Base-by-base conservation (phyloP, 2,113 vertebrate genomes). In the Hepsetus odoe region DNA sequence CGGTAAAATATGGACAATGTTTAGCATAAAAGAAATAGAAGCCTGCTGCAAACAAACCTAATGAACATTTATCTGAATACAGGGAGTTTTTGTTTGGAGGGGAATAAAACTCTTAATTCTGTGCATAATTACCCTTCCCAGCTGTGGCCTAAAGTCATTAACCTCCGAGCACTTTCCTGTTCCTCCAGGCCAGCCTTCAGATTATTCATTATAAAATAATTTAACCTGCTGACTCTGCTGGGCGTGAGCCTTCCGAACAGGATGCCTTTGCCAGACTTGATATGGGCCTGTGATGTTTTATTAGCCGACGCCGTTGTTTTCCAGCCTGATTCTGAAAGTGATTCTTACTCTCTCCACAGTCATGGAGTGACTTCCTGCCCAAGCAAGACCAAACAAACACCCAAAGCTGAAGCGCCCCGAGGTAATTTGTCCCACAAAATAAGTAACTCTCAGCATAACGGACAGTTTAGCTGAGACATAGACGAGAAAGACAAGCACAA, bases 361-460 rank as follows among this genome's bases (percentile, higher is more conserved):
- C 87, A 92, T 67, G 89, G 88, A 86, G 86, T 86, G 74, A 85
- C 87, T 83, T 77, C 79, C 30, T 89, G 87, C 85, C 88, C 91
- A 87, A 86, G 87, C 85, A 89, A 84, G 85, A 72, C 80, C 84
- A 90, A 87, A 83, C 84, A 89, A 77, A 89, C 83, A 68, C 86
- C 88, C 76, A 90, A 90, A 90, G 87, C 90, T 82, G 91, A 91
- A 84, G 89, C 86, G 88, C 33, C 20, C 49, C 66, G 72, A 75
- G 85, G 86, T 87, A 84, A 83, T 75, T 59, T 14, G 5, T 20
- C 18, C 40, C 40, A 69, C 22, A 40, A 10, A 40, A 64, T 64
- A 14, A 14, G 12, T 4, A 65, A 51, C 51, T 16, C 12, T 40
- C 32, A 9, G 12, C 16, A 16, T 16, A 44, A 44, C n/a, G n/a